Evolutionary conservation across 2,797 vertebrate genomes (phyloP).

Genomic region (Leptoclinus maculatus): DNA sequence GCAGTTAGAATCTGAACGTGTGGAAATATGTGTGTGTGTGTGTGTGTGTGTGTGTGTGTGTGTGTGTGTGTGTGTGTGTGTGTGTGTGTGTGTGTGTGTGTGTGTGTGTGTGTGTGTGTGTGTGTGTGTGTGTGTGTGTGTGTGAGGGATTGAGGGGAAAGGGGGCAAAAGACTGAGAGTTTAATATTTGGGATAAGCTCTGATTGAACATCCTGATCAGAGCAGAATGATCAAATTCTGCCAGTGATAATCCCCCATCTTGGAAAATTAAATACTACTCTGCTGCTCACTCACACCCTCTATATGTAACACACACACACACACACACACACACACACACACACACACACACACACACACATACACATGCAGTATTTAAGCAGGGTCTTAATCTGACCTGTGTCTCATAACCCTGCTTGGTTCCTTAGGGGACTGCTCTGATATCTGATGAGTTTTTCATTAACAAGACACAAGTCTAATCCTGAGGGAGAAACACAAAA

Average conservation of each 20-base stretch:
- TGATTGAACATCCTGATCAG: conserved; percentile 82
- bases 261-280: conserved; percentile 80
- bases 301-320: conserved; percentile 22
- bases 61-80: conserved; percentile 36
- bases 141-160: conserved; percentile 58
- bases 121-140: conserved; percentile 41
- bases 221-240: conserved; percentile 80
- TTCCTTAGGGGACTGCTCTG: conserved; percentile 80
- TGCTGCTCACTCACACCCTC: conserved; percentile 43
- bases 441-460: conserved; percentile 87
- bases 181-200: conserved; percentile 82
- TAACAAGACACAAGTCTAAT: conserved; percentile 84
- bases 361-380: conserved; percentile 34
- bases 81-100: conserved; percentile 18
- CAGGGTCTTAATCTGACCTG: conserved; percentile 73
- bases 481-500: conserved; percentile 77
- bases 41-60: neutral
- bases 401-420: conserved; percentile 80
- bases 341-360: conserved; percentile 32
- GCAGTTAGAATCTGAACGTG: conserved; percentile 32
- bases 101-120: conserved; percentile 25
- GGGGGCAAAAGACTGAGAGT: conserved; percentile 77
- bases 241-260: conserved; percentile 80
- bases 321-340: conserved; percentile 45
- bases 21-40: conserved; percentile 32